Evolutionary conservation across 2,888 invertebrate genomes (phyloP).

Genomic region (Brachynemurus nebulosus): DNA sequence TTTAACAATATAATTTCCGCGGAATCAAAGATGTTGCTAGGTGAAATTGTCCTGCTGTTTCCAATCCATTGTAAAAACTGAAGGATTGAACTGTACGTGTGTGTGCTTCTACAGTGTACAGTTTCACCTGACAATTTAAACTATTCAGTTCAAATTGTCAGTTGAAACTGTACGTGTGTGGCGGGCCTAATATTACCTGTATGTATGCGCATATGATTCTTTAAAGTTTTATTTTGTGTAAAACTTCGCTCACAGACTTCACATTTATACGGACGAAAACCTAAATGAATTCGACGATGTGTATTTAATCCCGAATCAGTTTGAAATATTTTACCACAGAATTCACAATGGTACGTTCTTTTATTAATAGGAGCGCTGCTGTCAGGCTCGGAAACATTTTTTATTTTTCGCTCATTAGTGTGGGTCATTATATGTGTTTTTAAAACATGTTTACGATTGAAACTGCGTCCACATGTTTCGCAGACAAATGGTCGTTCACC

Average conservation of each 20-base stretch:
- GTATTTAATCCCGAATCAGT: background rate
- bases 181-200: no score
- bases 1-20: no score
- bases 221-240: background rate
- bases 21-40: no score
- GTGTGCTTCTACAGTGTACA: no score
- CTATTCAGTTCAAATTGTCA: no score
- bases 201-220: background rate
- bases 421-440: conserved; percentile 1
- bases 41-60: no score
- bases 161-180: no score
- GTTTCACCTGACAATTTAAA: no score
- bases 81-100: no score
- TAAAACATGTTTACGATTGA: background rate
- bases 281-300: background rate
- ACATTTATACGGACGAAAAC: background rate
- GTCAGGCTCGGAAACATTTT: background rate
- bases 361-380: background rate
- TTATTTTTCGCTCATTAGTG: background rate
- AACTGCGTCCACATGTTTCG: background rate
- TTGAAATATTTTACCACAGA: background rate
- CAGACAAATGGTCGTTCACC: conserved; percentile 1
- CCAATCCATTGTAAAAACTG: no score
- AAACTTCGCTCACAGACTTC: background rate
- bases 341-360: background rate